Evolutionary conservation across 2,113 vertebrate genomes (phyloP).

Genomic region (Mobula hypostoma): DNA sequence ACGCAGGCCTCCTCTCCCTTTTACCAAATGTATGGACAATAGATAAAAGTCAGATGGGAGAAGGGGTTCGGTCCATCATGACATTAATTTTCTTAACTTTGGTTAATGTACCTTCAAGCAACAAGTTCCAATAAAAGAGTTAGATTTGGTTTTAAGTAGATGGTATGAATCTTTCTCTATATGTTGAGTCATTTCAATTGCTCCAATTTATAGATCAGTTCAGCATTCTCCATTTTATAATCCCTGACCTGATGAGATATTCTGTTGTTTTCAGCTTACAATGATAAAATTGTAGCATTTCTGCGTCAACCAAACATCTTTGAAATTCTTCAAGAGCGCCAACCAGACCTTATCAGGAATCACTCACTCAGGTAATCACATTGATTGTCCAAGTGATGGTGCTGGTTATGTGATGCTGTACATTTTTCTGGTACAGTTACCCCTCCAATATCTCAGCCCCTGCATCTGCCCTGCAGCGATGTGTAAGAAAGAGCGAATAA

Average conservation of each 20-base stretch:
- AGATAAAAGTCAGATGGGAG: background rate
- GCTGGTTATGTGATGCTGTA: slow-evolving; percentile 25
- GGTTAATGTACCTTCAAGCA: background rate
- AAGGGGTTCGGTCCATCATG: background rate
- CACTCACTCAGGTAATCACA: slow-evolving; percentile 82
- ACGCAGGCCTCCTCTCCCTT: background rate
- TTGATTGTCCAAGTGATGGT: slow-evolving; percentile 33
- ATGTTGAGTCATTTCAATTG: slow-evolving; percentile 7
- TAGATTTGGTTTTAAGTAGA: background rate
- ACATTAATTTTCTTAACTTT: slow-evolving; percentile 19
- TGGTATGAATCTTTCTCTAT: background rate
- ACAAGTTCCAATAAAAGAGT: slow-evolving; percentile 2
- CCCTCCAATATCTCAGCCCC: background rate
- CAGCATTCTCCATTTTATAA: slow-evolving; percentile 21
- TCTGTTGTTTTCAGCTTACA: slow-evolving; percentile 73
- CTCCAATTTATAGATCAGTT: slow-evolving; percentile 5
- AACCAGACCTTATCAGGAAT: slow-evolving; percentile 89
- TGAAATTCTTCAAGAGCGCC: slow-evolving; percentile 93
- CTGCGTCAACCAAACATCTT: slow-evolving; percentile 93
- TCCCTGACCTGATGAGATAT: slow-evolving; percentile 25
- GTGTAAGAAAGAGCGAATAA: background rate
- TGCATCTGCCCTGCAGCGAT: background rate
- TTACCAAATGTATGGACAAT: background rate
- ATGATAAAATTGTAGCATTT: slow-evolving; percentile 98
- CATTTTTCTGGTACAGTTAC: background rate